Conservation (phyloP, 2,113 vertebrate species). For the Hippoglossus stenolepis region DNA sequence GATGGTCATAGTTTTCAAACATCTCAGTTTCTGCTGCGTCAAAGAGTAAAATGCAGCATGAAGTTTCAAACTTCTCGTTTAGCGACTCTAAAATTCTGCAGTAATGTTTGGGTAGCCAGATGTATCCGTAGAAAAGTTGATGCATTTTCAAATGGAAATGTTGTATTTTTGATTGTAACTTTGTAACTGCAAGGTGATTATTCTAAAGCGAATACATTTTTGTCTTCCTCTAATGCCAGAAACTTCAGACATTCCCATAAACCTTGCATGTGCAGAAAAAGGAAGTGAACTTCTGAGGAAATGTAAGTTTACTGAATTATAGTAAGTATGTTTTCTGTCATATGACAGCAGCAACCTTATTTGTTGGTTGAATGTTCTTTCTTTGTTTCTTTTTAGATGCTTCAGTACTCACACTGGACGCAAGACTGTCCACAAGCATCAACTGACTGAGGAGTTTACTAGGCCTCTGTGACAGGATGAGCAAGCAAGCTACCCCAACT, state of each 20-base stretch:
- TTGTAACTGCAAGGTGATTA: background rate
- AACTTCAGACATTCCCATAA: background rate
- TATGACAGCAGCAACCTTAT: fast-evolving
- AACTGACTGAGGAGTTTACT: constrained; percentile 79
- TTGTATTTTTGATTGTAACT: no score
- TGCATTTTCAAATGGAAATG: no score
- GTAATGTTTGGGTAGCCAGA: no score
- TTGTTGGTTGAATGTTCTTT: background rate
- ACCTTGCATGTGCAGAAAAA: constrained; percentile 45
- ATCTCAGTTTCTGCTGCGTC: no score
- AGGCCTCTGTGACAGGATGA: constrained; percentile 79
- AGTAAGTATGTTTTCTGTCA: background rate
- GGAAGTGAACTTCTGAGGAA: constrained; percentile 86
- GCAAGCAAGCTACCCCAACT: constrained; percentile 49
- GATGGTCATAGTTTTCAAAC: no score
- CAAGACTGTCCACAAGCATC: constrained; percentile 87
- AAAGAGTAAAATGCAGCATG: no score
- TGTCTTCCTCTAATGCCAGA: constrained; percentile 31
- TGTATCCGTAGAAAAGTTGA: no score
- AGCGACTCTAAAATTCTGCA: no score
- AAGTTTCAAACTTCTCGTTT: no score
- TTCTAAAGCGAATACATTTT: background rate
- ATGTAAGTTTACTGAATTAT: constrained; percentile 82
- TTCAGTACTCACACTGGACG: constrained; percentile 81
- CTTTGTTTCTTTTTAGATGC: constrained; percentile 76